These are phyloP conservation scores for Xestia sexstrigata DNA, from an alignment of 2,888 invertebrate genomes.

Conservation along the genomic window DNA sequence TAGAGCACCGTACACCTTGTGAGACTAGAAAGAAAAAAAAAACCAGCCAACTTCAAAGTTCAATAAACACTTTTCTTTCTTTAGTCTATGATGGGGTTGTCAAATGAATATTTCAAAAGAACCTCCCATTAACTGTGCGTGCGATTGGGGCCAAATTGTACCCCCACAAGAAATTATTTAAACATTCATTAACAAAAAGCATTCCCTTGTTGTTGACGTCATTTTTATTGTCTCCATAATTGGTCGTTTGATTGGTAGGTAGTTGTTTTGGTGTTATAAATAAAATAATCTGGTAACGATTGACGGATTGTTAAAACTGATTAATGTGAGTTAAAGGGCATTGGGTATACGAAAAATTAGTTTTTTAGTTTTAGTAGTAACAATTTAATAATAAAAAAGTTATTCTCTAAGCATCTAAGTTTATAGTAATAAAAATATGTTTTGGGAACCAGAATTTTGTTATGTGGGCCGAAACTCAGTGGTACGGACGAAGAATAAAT, in stretches of 20 bases:
- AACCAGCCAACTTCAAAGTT: neutral
- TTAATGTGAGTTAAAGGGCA: neutral
- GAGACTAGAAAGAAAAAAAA: neutral
- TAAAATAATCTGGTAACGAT: slow-evolving; percentile 44
- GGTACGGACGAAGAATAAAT: too few species aligned
- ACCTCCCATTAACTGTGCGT: slow-evolving; percentile 68
- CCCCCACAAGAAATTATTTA: slow-evolving; percentile 71
- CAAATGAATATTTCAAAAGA: slow-evolving; percentile 68
- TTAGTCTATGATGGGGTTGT: slow-evolving; percentile 22
- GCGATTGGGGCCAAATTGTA: slow-evolving; percentile 60
- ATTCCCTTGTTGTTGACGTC: slow-evolving; percentile 74
- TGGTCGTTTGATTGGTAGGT: slow-evolving; percentile 71
- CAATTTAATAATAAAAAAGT: too few species aligned
- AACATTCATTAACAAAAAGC: slow-evolving; percentile 80
- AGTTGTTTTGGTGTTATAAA: slow-evolving; percentile 45
- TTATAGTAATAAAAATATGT: too few species aligned
- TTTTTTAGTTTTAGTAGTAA: too few species aligned
- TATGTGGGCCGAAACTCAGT: too few species aligned
- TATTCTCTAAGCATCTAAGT: too few species aligned
- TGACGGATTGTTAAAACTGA: slow-evolving; percentile 25
- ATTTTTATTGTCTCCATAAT: slow-evolving; percentile 68
- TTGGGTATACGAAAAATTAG: neutral
- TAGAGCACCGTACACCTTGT: neutral
- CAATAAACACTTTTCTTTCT: neutral
- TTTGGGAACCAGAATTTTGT: too few species aligned